phyloP scores from a whole-genome alignment of 1,140 invertebrate genomes.

The Apis cerana region DNA sequence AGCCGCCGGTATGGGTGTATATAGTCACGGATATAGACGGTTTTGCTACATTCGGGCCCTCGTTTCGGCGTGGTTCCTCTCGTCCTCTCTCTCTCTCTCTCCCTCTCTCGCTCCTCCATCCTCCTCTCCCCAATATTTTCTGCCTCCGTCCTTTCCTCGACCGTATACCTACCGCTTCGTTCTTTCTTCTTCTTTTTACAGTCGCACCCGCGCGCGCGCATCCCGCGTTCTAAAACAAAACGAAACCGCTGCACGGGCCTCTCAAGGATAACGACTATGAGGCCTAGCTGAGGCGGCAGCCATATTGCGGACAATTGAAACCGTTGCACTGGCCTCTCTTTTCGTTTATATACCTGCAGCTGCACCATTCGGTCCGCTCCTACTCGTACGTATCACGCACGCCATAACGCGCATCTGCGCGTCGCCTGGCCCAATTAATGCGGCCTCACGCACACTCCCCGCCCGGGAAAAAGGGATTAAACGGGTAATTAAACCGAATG shows the following conservation, averaged over 20 bases:
- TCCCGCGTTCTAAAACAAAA: slow-evolving; percentile 77
- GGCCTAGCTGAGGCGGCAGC: slow-evolving; percentile 69
- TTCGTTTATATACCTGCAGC: slow-evolving; percentile 68
- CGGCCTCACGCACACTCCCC: slow-evolving; percentile 60
- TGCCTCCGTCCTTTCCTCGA: background rate
- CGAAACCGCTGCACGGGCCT: slow-evolving; percentile 74
- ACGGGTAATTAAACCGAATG: slow-evolving; percentile 51
- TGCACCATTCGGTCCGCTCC: slow-evolving; percentile 46
- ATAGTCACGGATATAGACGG: slow-evolving; percentile 68
- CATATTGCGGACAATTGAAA: slow-evolving; percentile 80
- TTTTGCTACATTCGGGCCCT: slow-evolving; percentile 75
- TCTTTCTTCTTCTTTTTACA: slow-evolving; percentile 35
- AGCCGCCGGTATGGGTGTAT: slow-evolving; percentile 63
- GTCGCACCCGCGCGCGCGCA: slow-evolving; percentile 59
- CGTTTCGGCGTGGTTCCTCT: slow-evolving; percentile 68
- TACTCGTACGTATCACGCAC: slow-evolving; percentile 53
- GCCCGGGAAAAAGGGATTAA: slow-evolving; percentile 59
- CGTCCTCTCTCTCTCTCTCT: slow-evolving; percentile 27
- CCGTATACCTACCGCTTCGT: background rate
- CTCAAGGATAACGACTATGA: slow-evolving; percentile 81
- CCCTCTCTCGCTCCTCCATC: background rate
- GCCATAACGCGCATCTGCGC: slow-evolving; percentile 56
- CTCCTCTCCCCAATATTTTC: slow-evolving; percentile 13
- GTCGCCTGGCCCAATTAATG: slow-evolving; percentile 60
- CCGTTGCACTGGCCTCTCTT: slow-evolving; percentile 70